A percentile compares a stretch with the other conserved stretches of the same genome.
Conservation (phyloP, 2,888 invertebrate genomes). For the Drosophila testacea region DNA sequence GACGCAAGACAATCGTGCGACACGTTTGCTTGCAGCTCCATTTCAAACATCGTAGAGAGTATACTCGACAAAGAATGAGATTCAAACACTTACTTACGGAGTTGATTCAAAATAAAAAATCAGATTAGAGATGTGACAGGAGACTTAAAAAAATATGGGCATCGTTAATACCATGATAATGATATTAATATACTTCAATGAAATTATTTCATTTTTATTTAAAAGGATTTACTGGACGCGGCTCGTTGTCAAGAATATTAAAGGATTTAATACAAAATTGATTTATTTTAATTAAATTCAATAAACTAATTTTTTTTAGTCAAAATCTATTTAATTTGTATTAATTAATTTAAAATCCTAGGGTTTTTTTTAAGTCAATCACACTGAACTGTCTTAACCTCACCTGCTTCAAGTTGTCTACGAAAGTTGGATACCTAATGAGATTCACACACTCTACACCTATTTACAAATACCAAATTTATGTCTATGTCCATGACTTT, state of each 20-base stretch:
- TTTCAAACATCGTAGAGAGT: neutral
- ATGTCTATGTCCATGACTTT: constrained; percentile 63
- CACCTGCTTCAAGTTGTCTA: neutral
- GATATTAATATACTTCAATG: too few relatives aligned
- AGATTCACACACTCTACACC: neutral
- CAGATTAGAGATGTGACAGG: too few relatives aligned
- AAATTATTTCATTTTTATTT: too few relatives aligned
- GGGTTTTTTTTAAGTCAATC: neutral
- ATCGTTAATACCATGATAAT: too few relatives aligned
- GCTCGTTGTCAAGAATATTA: too few relatives aligned
- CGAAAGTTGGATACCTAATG: neutral
- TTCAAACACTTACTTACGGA: too few relatives aligned
- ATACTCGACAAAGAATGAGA: neutral
- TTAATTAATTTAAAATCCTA: neutral
- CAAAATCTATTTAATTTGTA: neutral
- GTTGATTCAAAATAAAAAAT: too few relatives aligned
- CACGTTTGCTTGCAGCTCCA: constrained; percentile 20
- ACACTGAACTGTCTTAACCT: neutral
- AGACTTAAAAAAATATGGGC: too few relatives aligned
- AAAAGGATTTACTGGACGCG: too few relatives aligned
- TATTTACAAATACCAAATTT: constrained; percentile 26
- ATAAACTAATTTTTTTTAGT: neutral
- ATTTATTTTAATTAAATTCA: too few relatives aligned
- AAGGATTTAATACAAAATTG: too few relatives aligned
- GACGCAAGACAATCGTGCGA: constrained; percentile 57